These are phyloP conservation scores for Amniataba percoides DNA, from an alignment of 2,797 vertebrate species.

Conservation along the genomic window DNA sequence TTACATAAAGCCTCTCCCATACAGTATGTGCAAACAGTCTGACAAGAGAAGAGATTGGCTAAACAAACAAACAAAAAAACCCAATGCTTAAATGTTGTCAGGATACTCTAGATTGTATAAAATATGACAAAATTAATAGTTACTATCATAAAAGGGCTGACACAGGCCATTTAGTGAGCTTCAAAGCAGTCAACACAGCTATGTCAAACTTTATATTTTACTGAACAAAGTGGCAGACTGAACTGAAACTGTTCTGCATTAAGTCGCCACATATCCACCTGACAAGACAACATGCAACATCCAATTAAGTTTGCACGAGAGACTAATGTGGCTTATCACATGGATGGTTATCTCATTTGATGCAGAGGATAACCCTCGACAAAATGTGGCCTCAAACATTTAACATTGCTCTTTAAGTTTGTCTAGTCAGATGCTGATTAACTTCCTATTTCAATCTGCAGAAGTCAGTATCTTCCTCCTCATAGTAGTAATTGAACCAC, in stretches of 20 bases:
- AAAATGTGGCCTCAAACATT: neutral
- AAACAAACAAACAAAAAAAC: too few relatives aligned
- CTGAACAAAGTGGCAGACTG: neutral
- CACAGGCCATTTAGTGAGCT: neutral
- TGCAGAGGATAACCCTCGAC: neutral
- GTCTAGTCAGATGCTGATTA: neutral
- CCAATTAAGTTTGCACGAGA: constrained; percentile 41
- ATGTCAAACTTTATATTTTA: neutral
- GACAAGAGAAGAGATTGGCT: neutral
- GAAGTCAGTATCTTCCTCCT: too few relatives aligned
- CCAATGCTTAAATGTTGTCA: neutral
- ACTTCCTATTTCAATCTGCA: neutral
- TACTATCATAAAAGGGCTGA: neutral
- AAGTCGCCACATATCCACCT: constrained; percentile 21
- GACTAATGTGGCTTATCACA: constrained; percentile 16
- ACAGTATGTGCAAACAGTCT: constrained; percentile 10
- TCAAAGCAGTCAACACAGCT: neutral
- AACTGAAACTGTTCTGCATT: neutral
- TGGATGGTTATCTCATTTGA: constrained; percentile 14
- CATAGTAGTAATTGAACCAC: too few relatives aligned
- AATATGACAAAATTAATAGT: neutral
- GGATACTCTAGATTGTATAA: neutral
- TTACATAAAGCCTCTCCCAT: constrained; percentile 59
- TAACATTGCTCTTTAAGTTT: fast-evolving
- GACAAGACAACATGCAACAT: constrained; percentile 30